Percentiles rank a stretch among this genome's conserved stretches.
Conservation (phyloP, 92 coral and sea anemone genomes). For the Paramuricea clavata region DNA sequence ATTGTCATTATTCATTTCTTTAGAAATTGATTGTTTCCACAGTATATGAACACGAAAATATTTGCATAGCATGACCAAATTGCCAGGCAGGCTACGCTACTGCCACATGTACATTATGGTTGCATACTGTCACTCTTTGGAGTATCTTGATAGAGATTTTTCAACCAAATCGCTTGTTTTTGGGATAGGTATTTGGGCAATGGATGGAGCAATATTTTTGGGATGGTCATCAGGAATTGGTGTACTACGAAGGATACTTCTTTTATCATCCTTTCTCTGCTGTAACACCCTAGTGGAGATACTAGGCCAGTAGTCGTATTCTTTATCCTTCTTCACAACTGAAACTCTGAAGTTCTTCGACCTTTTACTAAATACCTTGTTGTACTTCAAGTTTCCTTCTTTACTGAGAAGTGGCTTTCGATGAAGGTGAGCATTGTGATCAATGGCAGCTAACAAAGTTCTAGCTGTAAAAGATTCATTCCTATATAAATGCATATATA, state of each 20-base stretch:
- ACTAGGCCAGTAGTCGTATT: background rate
- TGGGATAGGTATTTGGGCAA: background rate
- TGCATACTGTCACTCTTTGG: background rate
- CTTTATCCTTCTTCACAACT: constrained; percentile 10
- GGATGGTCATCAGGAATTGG: constrained; percentile 23
- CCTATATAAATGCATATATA: background rate
- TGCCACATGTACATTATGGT: constrained; percentile 52
- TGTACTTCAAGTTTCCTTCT: constrained; percentile 21
- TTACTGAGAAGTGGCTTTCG: background rate
- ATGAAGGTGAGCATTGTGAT: constrained; percentile 17
- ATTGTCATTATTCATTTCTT: no score
- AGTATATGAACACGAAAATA: no score
- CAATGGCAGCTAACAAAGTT: constrained; percentile 21
- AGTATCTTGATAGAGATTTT: background rate
- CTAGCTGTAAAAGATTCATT: constrained; percentile 16
- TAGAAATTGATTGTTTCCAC: no score
- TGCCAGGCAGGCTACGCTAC: constrained; percentile 55
- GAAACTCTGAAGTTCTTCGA: constrained; percentile 2
- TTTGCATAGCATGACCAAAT: background rate
- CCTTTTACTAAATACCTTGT: constrained; percentile 10
- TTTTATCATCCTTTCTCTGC: constrained; percentile 3
- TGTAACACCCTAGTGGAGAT: background rate
- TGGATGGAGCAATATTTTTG: background rate
- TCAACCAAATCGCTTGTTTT: constrained; percentile 4
- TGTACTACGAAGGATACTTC: background rate